Base-by-base conservation (phyloP, 2,113 vertebrate species). In the Sylvia atricapilla region DNA sequence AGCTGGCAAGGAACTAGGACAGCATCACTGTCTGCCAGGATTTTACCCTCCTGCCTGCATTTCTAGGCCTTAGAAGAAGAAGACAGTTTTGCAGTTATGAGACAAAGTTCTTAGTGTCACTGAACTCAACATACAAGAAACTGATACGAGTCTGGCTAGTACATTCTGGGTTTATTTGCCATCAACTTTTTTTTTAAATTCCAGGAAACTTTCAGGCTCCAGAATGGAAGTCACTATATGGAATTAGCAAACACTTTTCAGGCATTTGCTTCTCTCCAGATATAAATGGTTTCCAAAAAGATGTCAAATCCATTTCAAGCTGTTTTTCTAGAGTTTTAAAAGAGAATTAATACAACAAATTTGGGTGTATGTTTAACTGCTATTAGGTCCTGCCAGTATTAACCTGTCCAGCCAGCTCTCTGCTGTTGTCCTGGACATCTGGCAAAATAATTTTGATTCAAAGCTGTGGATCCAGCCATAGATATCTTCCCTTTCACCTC, bases 11-110 rank as follows among this genome's bases (percentile, higher is more conserved):
- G 47, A 90, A 6, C 47, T 13, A 43, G 75, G 46, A 31, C 22
- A 28, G 22, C 46, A 55, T n/a, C 31, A 14, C 33, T 46, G 35
- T 6, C 76, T 86, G 47, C 15, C 0, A 0, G 15, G 1, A 0
- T 84, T 80, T 73, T 16, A 73, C 35, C n/a, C n/a, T 60, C 53
- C 43, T 46, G 33, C 11, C 25, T 6, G 5, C 1, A 0, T 0
- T 89, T 56, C 35, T 27, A 77, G 28, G 31, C 30, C 18, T 62
- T 53, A 20, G 50, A 27, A 80, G 13, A 37, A 79, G 33, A 80
- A 63, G 22, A 33, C 1, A 43, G 8, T 73, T 86, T 73, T 87
- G 24, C 13, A 80, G 37, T 16, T 16, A 22, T 31, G 19, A 46
- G 6, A 10, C 20, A 23, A 76, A 89, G 27, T 15, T 52, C 66